Conservation (phyloP, 2,113 vertebrate species). For the Trachemys scripta region DNA sequence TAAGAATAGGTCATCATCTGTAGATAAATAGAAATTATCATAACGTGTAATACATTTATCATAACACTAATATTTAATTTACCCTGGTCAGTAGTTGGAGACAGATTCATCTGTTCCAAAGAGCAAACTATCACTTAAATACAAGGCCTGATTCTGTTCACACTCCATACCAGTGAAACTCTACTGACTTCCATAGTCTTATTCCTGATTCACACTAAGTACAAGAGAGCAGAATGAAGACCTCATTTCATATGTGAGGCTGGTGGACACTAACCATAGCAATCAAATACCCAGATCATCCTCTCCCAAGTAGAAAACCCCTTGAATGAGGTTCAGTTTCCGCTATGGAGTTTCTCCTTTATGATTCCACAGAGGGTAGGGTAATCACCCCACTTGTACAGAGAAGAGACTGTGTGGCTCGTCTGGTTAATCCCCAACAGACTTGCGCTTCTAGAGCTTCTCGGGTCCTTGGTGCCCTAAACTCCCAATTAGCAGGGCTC, state of each 20-base stretch:
- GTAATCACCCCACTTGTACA: no score
- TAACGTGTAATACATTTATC: no score
- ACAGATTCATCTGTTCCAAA: neutral
- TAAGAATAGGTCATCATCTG: neutral
- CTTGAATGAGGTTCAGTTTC: neutral
- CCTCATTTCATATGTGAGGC: neutral
- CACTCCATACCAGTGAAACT: neutral
- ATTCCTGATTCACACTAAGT: neutral
- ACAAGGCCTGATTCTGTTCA: neutral
- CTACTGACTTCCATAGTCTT: accelerated
- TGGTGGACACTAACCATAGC: neutral
- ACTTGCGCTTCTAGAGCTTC: no score
- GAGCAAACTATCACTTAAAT: neutral
- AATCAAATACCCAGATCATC: neutral
- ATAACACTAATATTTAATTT: neutral
- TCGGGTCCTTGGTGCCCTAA: no score
- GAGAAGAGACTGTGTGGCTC: no score
- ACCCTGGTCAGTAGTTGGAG: no score
- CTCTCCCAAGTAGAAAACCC: neutral
- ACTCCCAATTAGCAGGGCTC: no score
- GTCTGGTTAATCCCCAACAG: no score
- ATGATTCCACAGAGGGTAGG: neutral
- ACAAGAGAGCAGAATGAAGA: neutral
- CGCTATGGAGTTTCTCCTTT: no score
- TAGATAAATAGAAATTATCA: neutral